Evolutionary conservation across 1,140 invertebrate species (phyloP).

Genomic region (Drosophila quadrilineata): DNA sequence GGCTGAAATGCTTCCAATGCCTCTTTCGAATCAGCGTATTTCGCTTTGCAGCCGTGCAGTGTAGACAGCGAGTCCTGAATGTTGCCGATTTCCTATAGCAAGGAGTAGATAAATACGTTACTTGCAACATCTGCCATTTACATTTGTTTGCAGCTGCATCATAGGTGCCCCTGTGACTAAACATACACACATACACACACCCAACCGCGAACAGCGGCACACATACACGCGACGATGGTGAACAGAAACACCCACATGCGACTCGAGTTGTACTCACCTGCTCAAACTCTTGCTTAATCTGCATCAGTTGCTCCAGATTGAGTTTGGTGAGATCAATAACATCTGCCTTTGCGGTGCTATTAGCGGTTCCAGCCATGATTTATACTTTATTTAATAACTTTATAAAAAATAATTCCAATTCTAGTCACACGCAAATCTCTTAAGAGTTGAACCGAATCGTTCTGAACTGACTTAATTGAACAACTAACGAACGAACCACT

Average conservation of each 20-base stretch:
- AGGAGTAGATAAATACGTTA: constrained; percentile 8
- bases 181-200: neutral
- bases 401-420: constrained; percentile 47
- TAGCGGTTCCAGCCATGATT: constrained; percentile 59
- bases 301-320: constrained; percentile 89
- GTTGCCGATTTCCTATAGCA: constrained; percentile 89
- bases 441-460: no score
- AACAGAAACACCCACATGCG: constrained; percentile 42
- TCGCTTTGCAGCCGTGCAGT: constrained; percentile 93
- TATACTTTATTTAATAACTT: constrained; percentile 58
- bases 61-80: constrained; percentile 94
- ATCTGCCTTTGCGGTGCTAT: constrained; percentile 82
- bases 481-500: no score
- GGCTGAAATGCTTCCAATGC: constrained; percentile 91
- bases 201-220: no score
- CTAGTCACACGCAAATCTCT: constrained; percentile 44
- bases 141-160: constrained; percentile 8
- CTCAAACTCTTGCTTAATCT: constrained; percentile 93
- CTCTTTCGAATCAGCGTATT: constrained; percentile 93
- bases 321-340: constrained; percentile 90
- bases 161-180: constrained; percentile 16
- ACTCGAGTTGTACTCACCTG: constrained; percentile 86
- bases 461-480: neutral
- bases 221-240: constrained; percentile 2
- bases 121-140: constrained; percentile 48